Conservation (phyloP, 2,113 vertebrate species). For the Tychaedon coryphoeus region DNA sequence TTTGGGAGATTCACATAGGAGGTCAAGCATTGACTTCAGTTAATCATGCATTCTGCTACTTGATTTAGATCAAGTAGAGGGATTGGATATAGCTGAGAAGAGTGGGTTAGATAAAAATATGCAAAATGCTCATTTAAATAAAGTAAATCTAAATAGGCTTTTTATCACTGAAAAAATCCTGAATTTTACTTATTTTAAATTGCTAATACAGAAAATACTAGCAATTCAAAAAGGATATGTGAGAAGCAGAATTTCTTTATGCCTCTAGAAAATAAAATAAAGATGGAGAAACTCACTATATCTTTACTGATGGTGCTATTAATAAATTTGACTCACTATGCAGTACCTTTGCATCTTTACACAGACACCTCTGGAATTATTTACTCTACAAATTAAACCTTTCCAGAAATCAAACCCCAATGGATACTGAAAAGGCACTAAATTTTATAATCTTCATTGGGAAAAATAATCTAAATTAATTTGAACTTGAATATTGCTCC, state of each 20-base stretch:
- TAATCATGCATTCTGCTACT: background rate
- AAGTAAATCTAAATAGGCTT: background rate
- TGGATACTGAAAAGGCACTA: background rate
- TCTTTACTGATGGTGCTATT: background rate
- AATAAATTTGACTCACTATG: background rate
- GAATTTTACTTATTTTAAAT: background rate
- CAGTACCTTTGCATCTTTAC: background rate
- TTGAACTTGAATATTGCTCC: background rate
- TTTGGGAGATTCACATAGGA: background rate
- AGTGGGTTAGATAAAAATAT: background rate
- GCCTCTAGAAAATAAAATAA: background rate
- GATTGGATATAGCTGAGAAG: background rate
- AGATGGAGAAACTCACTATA: background rate
- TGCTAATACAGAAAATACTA: background rate
- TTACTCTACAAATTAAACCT: background rate
- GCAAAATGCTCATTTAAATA: background rate
- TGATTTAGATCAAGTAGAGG: background rate
- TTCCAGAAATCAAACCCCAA: background rate
- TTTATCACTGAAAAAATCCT: background rate
- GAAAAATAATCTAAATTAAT: background rate
- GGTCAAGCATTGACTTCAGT: background rate
- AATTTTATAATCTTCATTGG: background rate
- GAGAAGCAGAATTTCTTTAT: background rate
- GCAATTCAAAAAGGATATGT: background rate
- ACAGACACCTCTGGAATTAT: background rate